phyloP scores from a whole-genome alignment of 2,113 vertebrate species.

The Atractosteus spatula region DNA sequence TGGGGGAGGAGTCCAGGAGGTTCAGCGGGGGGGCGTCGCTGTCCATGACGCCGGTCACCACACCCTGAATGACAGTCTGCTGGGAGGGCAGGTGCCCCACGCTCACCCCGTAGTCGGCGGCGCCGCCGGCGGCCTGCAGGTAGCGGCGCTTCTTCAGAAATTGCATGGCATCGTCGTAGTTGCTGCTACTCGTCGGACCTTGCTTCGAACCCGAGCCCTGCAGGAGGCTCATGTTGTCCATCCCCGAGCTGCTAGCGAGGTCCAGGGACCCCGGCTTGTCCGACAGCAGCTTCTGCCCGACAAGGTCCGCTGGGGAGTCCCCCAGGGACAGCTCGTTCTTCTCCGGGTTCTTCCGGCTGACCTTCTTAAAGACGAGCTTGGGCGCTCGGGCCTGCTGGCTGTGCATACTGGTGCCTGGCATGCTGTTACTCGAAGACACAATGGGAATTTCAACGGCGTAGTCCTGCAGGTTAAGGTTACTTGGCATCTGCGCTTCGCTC shows the following conservation, averaged over 20 bases:
- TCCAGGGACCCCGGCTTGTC: constrained; percentile 81
- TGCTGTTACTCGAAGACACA: constrained; percentile 74
- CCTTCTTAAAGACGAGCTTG: constrained; percentile 90
- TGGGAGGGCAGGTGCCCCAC: constrained; percentile 88
- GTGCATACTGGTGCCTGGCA: constrained; percentile 72
- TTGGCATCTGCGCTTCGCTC: constrained; percentile 66
- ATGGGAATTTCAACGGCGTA: constrained; percentile 83
- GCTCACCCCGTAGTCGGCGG: constrained; percentile 82
- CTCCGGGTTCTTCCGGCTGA: constrained; percentile 78
- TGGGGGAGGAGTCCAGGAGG: constrained; percentile 87
- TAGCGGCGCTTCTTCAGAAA: constrained; percentile 98
- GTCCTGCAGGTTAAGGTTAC: constrained; percentile 75
- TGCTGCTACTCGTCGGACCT: constrained; percentile 83
- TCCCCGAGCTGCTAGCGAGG: constrained; percentile 63
- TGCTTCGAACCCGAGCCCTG: constrained; percentile 80
- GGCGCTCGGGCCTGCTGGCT: constrained; percentile 81
- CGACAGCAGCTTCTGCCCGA: constrained; percentile 80
- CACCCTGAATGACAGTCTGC: constrained; percentile 88
- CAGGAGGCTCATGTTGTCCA: constrained; percentile 83
- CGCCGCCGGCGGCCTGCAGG: constrained; percentile 84
- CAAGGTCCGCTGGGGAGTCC: constrained; percentile 61
- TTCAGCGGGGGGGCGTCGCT: constrained; percentile 78
- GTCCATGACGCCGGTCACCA: constrained; percentile 81
- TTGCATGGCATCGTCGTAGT: constrained; percentile 98
- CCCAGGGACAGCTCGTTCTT: constrained; percentile 83